phyloP scores from a whole-genome alignment of 2,113 vertebrate genomes.

The Eonycteris spelaea region DNA sequence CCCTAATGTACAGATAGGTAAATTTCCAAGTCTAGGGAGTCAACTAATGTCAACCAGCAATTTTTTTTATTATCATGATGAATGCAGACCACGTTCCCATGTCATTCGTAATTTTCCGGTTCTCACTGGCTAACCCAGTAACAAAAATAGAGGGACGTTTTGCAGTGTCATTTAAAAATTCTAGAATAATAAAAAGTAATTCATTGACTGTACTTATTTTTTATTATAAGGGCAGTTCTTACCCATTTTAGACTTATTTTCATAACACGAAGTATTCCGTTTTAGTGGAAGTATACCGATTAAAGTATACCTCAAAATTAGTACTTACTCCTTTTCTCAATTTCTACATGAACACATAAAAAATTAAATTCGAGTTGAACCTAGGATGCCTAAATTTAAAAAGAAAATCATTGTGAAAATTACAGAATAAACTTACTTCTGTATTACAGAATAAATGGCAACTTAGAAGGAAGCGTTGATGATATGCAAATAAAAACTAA shows the following conservation, averaged over 20 bases:
- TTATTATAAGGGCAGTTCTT: not conserved
- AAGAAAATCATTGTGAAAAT: not conserved
- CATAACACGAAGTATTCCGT: not conserved
- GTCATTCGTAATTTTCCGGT: not conserved
- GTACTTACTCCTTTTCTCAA: not conserved
- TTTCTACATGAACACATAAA: not conserved
- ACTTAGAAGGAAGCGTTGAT: not conserved
- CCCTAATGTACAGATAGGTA: not conserved
- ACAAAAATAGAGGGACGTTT: not conserved
- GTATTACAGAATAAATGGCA: not conserved
- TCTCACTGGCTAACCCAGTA: not conserved
- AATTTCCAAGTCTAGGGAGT: not conserved
- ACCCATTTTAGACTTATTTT: not conserved
- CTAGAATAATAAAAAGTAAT: not conserved
- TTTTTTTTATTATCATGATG: not conserved
- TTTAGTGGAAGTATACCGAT: not conserved
- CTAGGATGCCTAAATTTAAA: not conserved
- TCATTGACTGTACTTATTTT: not conserved
- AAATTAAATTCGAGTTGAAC: not conserved
- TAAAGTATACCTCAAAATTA: not conserved
- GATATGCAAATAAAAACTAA: not conserved
- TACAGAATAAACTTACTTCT: not conserved
- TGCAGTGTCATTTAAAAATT: not conserved
- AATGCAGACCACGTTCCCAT: not conserved
- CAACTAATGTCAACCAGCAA: not conserved